Conservation (phyloP, 2,797 vertebrate genomes). For the Argyrosomus regius region DNA sequence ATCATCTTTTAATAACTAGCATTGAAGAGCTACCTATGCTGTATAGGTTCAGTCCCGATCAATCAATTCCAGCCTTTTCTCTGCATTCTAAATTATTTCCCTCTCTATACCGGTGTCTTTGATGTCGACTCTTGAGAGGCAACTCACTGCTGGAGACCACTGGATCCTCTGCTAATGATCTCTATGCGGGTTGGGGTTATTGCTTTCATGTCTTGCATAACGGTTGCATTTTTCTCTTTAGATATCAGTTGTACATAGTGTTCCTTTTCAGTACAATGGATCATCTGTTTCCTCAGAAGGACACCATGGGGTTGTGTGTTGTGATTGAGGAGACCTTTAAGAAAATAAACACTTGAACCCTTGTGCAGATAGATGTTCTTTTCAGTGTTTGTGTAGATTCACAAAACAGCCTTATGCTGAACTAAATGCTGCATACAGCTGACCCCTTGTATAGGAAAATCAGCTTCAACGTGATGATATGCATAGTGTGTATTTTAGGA, state of each 20-base stretch:
- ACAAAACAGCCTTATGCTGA: background rate
- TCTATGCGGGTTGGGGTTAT: slow-evolving; percentile 58
- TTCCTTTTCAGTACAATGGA: slow-evolving; percentile 52
- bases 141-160: slow-evolving; percentile 74
- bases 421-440: background rate
- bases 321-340: slow-evolving; percentile 40
- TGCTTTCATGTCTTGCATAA: slow-evolving; percentile 79
- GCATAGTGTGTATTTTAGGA: slow-evolving; percentile 2
- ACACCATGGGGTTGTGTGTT: background rate
- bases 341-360: slow-evolving; percentile 51
- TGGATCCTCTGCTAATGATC: slow-evolving; percentile 81
- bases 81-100: slow-evolving; percentile 67
- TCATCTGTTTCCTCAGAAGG: slow-evolving; percentile 44
- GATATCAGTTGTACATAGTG: slow-evolving; percentile 58
- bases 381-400: slow-evolving; percentile 9
- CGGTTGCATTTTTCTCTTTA: slow-evolving; percentile 60
- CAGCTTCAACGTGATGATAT: background rate
- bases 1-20: slow-evolving; percentile 48
- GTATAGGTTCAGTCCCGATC: slow-evolving; percentile 48
- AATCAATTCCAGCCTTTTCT: slow-evolving; percentile 53
- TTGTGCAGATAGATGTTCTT: slow-evolving; percentile 21
- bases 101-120: slow-evolving; percentile 70
- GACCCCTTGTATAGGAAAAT: slow-evolving; percentile 3
- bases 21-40: slow-evolving; percentile 44
- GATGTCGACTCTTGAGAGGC: slow-evolving; percentile 80